Percentiles rank a stretch among this genome's conserved stretches.
phyloP scores from a whole-genome alignment of 23 tunicate species.

The Pegea sp. region DNA sequence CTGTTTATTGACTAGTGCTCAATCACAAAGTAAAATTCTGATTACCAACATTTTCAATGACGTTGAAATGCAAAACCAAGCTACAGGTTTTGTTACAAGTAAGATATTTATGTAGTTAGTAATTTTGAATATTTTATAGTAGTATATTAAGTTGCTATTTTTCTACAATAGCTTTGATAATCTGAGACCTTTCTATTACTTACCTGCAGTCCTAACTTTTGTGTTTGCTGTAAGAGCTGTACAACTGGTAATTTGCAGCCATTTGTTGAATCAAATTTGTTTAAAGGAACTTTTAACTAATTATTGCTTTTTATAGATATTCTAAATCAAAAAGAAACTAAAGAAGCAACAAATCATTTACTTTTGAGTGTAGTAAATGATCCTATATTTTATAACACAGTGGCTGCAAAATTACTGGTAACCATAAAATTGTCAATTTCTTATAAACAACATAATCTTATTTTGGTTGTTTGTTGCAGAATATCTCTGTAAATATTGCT shows the following conservation, averaged over 20 bases:
- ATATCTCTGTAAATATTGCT: no score
- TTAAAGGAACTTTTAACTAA: background rate
- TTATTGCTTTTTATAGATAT: background rate
- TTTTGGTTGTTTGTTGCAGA: no score
- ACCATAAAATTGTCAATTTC: no score
- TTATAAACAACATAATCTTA: no score
- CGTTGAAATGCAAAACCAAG: constrained; percentile 3
- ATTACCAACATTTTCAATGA: constrained; percentile 33
- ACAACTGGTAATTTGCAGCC: background rate
- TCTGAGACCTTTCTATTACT: no score
- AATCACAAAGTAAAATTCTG: constrained; percentile 26
- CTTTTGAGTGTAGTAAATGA: background rate
- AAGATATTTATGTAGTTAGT: no score
- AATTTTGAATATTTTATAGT: no score
- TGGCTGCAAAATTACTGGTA: background rate
- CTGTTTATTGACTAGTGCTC: constrained; percentile 16
- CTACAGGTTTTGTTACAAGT: constrained; percentile 26
- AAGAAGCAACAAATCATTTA: background rate
- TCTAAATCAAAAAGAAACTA: background rate
- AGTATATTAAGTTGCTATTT: no score
- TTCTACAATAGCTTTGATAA: no score
- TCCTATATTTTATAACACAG: background rate
- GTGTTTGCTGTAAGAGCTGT: background rate
- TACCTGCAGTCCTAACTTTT: background rate
- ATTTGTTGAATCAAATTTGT: background rate